phyloP scores from a whole-genome alignment of 2,888 invertebrate species.

The Xestia xanthographa region DNA sequence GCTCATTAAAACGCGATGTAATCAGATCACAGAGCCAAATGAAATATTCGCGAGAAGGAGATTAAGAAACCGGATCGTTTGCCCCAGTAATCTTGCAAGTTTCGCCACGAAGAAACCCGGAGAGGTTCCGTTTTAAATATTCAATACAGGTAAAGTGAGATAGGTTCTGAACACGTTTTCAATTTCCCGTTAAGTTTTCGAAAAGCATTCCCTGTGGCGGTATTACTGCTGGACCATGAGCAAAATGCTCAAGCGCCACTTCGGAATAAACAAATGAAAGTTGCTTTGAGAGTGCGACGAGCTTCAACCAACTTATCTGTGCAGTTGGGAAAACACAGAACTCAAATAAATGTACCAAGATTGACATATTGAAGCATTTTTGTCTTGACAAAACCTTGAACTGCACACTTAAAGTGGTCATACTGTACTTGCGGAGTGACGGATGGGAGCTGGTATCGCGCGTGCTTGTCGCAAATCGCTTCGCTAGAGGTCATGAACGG shows the following conservation, averaged over 20 bases:
- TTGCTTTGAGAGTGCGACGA: neutral
- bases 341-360: no score
- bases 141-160: slow-evolving; percentile 59
- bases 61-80: slow-evolving; percentile 52
- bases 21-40: slow-evolving; percentile 51
- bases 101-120: slow-evolving; percentile 7
- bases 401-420: no score
- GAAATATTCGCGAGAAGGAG: slow-evolving; percentile 51
- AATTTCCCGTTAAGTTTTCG: slow-evolving; percentile 58
- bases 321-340: no score
- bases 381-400: no score
- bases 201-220: slow-evolving; percentile 22
- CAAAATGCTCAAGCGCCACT: neutral
- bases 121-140: slow-evolving; percentile 59
- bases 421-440: neutral
- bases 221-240: neutral
- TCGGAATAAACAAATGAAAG: neutral
- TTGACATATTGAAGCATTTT: no score
- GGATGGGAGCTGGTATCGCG: neutral
- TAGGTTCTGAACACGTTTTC: slow-evolving; percentile 61
- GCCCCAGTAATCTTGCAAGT: slow-evolving; percentile 48
- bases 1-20: slow-evolving; percentile 57
- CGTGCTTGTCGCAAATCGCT: neutral
- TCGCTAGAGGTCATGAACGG: neutral
- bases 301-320: neutral